phyloP scores from a whole-genome alignment of 30 jellyfish, hydroid and myxozoan genomes.

The Nemopilema nomurai region DNA sequence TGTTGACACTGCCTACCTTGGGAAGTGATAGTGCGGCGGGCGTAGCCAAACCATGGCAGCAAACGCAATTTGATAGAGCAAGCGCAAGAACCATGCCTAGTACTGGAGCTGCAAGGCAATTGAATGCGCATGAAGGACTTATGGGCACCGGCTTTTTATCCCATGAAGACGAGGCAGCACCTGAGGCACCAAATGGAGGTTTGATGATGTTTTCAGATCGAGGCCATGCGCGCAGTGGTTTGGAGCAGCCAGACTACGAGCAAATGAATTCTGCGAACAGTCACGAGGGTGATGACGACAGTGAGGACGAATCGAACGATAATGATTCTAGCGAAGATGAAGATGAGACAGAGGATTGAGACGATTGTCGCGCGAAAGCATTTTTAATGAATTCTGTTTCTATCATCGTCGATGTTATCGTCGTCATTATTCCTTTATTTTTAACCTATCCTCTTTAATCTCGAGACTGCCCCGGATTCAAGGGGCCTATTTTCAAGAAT shows the following conservation, averaged over 20 bases:
- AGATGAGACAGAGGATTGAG: constrained; percentile 10
- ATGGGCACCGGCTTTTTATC: background rate
- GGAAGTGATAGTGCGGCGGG: background rate
- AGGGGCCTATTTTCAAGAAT: too few relatives aligned
- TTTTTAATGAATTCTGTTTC: background rate
- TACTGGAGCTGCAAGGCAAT: background rate
- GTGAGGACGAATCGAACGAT: background rate
- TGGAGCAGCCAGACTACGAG: background rate
- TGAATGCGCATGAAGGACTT: background rate
- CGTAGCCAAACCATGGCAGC: too few relatives aligned
- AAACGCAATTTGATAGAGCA: too few relatives aligned
- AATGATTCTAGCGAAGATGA: constrained; percentile 7
- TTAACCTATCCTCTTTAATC: too few relatives aligned
- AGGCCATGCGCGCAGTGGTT: background rate
- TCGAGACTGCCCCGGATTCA: too few relatives aligned
- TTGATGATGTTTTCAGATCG: background rate
- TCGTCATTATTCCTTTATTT: too few relatives aligned
- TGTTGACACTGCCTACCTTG: background rate
- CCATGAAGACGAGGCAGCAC: background rate
- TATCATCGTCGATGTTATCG: background rate
- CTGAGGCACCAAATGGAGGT: background rate
- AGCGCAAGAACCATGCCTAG: background rate
- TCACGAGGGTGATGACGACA: background rate
- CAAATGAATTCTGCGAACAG: background rate
- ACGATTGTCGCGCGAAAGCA: background rate